phyloP scores from a whole-genome alignment of 2,888 invertebrate species.

The Amphipoea lucens region DNA sequence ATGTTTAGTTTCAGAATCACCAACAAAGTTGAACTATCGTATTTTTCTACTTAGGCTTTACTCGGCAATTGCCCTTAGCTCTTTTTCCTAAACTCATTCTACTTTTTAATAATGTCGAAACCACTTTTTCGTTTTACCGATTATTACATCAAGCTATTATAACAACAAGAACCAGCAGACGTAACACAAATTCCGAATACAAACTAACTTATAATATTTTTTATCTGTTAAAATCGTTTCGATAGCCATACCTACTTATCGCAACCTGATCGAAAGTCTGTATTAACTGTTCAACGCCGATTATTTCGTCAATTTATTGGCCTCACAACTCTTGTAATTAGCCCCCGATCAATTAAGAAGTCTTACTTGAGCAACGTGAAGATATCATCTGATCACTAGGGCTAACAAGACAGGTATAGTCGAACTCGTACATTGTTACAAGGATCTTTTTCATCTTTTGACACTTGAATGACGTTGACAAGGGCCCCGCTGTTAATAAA shows the following conservation, averaged over 20 bases:
- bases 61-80: not conserved
- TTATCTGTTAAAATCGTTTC: constrained; percentile 27
- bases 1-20: not conserved
- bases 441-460: not conserved
- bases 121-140: not conserved
- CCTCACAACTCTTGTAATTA: constrained; percentile 69
- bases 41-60: not conserved
- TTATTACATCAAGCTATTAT: not conserved
- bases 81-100: not conserved
- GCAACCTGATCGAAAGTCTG: constrained; percentile 36
- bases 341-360: constrained; percentile 70
- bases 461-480: no score
- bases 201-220: not conserved
- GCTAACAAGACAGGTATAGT: constrained; percentile 25
- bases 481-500: not conserved
- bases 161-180: not conserved
- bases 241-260: constrained; percentile 33
- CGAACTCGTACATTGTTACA: no score
- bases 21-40: not conserved
- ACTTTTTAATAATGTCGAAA: not conserved
- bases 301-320: constrained; percentile 66
- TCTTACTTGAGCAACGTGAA: constrained; percentile 50
- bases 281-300: constrained; percentile 53
- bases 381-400: constrained; percentile 56
- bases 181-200: not conserved